Evolutionary conservation across 2,888 invertebrate species (phyloP).

Genomic region (Ceraclea dissimilis): DNA sequence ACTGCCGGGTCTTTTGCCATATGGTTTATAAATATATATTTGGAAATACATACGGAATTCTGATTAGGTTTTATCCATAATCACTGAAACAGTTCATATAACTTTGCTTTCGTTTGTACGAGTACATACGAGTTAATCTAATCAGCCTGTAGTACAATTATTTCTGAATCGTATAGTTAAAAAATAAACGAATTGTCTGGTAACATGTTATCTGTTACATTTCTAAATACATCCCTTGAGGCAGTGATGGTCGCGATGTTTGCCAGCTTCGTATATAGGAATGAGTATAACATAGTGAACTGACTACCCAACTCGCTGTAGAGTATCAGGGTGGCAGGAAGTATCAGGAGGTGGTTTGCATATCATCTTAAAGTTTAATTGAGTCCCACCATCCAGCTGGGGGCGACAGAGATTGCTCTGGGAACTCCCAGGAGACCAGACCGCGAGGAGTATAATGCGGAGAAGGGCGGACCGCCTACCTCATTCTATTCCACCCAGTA

Average conservation of each 20-base stretch:
- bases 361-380: constrained; percentile 62
- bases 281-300: too few species aligned
- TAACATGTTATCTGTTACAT: constrained; percentile 11
- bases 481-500: background rate
- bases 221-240: constrained; percentile 7
- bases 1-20: too few species aligned
- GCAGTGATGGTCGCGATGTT: background rate
- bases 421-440: constrained; percentile 37
- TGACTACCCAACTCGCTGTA: too few species aligned
- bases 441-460: background rate
- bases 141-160: too few species aligned
- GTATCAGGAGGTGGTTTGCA: constrained; percentile 33
- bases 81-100: too few species aligned
- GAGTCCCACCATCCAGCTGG: constrained; percentile 51
- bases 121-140: too few species aligned
- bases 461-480: constrained; percentile 1
- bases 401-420: constrained; percentile 38
- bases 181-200: too few species aligned
- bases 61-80: too few species aligned
- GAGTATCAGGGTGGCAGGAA: constrained; percentile 12
- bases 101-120: too few species aligned
- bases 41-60: too few species aligned
- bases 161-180: too few species aligned
- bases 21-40: too few species aligned
- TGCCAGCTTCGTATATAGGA: background rate